Percentiles rank a stretch among this genome's conserved stretches.
These are phyloP conservation scores for Sebastes baramenuke DNA, from an alignment of 2,797 vertebrate species.

Conservation along the genomic window DNA sequence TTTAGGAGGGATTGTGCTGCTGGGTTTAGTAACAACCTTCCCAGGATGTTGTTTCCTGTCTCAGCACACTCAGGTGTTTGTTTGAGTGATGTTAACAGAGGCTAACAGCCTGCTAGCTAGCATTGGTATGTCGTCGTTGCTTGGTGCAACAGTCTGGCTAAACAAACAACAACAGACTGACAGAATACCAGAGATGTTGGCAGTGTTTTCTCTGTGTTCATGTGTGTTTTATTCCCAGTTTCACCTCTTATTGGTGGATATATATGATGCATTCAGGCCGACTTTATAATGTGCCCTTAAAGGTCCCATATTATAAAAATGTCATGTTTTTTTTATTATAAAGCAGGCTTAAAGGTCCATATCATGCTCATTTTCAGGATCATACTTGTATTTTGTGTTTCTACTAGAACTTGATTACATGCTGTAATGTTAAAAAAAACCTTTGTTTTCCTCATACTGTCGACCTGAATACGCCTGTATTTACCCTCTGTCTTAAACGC, in stretches of 20 bases:
- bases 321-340: too few relatives aligned
- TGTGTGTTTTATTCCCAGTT: background rate
- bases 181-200: background rate
- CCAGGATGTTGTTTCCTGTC: background rate
- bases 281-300: too few relatives aligned
- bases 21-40: background rate
- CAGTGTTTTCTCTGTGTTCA: background rate
- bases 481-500: too few relatives aligned
- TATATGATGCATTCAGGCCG: too few relatives aligned
- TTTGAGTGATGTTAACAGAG: conserved; percentile 31
- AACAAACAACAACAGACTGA: conserved; percentile 71
- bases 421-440: too few relatives aligned
- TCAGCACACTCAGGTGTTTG: conserved; percentile 10
- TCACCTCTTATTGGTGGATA: background rate
- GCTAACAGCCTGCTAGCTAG: conserved; percentile 58
- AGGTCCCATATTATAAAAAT: too few relatives aligned
- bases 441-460: too few relatives aligned
- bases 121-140: conserved; percentile 72
- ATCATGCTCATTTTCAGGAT: too few relatives aligned
- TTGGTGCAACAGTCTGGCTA: conserved; percentile 61
- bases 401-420: too few relatives aligned
- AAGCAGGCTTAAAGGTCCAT: too few relatives aligned
- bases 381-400: too few relatives aligned
- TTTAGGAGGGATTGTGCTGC: conserved; percentile 2
- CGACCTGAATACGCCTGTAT: too few relatives aligned